Percentiles rank a stretch among this genome's conserved stretches.
Evolutionary conservation across 2,888 invertebrate genomes (phyloP).

Genomic region (Netelia fuscicornis): DNA sequence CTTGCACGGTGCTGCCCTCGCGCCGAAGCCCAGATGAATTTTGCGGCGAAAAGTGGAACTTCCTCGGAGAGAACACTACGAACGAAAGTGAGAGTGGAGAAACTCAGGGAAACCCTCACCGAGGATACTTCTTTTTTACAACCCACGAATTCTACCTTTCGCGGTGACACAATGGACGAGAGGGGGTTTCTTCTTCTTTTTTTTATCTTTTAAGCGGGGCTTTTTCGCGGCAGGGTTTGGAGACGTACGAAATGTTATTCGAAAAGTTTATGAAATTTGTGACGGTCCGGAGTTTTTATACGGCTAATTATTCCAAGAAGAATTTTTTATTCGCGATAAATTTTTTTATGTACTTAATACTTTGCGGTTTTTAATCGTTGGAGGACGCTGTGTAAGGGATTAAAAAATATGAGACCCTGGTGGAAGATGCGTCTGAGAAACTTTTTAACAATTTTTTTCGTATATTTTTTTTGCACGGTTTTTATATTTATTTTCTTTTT

Average conservation of each 20-base stretch:
- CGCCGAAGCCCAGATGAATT: constrained; percentile 30
- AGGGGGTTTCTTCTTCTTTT: constrained; percentile 1
- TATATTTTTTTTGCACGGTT: constrained; percentile 12
- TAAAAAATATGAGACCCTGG: constrained; percentile 31
- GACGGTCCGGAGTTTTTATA: not conserved
- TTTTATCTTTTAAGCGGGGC: not conserved
- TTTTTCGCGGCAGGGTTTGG: not conserved
- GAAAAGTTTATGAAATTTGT: constrained; percentile 33
- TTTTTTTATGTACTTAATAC: not conserved
- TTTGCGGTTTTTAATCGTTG: not conserved
- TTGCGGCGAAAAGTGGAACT: constrained; percentile 50
- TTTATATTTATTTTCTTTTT: constrained; percentile 16
- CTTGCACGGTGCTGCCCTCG: constrained; percentile 74
- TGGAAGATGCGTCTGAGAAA: constrained; percentile 45
- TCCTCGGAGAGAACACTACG: constrained; percentile 1
- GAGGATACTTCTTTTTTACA: constrained; percentile 11
- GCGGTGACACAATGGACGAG: constrained; percentile 19
- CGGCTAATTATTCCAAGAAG: not conserved
- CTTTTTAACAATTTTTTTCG: constrained; percentile 20
- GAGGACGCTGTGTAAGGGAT: not conserved
- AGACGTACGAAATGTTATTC: constrained; percentile 22
- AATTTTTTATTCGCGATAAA: not conserved
- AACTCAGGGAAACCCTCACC: constrained; percentile 4
- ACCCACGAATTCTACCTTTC: constrained; percentile 40
- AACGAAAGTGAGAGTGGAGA: constrained; percentile 27